phyloP scores from a whole-genome alignment of 2,888 invertebrate genomes.

The Cylloceria caligata region DNA sequence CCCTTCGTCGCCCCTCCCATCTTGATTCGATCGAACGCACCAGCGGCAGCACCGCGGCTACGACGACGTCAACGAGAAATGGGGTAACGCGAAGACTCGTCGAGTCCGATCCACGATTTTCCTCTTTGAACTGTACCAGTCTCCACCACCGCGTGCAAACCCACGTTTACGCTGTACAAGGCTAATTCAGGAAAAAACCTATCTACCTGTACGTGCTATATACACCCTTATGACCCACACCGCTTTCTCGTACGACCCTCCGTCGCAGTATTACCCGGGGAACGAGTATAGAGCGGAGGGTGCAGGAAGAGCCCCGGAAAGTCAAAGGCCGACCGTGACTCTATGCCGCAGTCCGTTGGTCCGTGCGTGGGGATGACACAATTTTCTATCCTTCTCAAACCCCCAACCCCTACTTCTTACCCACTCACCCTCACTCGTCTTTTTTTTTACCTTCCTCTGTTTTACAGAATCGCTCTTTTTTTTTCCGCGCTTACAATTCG shows the following conservation, averaged over 20 bases:
- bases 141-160: slow-evolving; percentile 60
- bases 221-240: slow-evolving; percentile 26
- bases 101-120: slow-evolving; percentile 64
- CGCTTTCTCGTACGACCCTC: slow-evolving; percentile 19
- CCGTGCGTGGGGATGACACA: slow-evolving; percentile 67
- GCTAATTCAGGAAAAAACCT: slow-evolving; percentile 63
- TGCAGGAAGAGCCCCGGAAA: slow-evolving; percentile 62
- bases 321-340: slow-evolving; percentile 70
- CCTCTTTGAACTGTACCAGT: slow-evolving; percentile 67
- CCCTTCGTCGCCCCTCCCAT: slow-evolving; percentile 43
- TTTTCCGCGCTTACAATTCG: slow-evolving; percentile 49
- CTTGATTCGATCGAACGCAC: slow-evolving; percentile 63
- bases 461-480: slow-evolving; percentile 24
- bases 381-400: slow-evolving; percentile 57
- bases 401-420: slow-evolving; percentile 23
- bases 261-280: slow-evolving; percentile 63
- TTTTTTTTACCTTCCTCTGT: slow-evolving; percentile 20
- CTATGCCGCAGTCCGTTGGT: slow-evolving; percentile 67
- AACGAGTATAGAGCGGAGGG: slow-evolving; percentile 49
- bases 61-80: slow-evolving; percentile 60
- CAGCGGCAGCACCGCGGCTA: slow-evolving; percentile 44
- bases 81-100: slow-evolving; percentile 54
- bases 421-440: slow-evolving; percentile 23
- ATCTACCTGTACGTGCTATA: slow-evolving; percentile 45
- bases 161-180: slow-evolving; percentile 36